Percentiles rank a stretch among this genome's conserved stretches.
phyloP scores from a whole-genome alignment of 2,888 invertebrate species.

The Tenthredo amoena region DNA sequence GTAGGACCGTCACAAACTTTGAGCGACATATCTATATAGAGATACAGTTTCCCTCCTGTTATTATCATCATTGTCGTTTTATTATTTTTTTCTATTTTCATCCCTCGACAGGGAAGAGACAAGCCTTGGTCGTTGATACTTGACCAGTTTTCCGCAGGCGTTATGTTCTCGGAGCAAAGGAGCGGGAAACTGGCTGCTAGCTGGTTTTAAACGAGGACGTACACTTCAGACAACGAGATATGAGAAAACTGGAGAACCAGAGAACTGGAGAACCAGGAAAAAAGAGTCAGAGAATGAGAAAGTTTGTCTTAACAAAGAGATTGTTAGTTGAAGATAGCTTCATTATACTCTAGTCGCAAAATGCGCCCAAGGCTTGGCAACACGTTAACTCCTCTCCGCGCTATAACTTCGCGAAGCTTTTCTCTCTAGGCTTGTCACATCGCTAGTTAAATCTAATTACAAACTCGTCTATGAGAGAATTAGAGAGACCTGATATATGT shows the following conservation, averaged over 20 bases:
- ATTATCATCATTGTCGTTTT: neutral
- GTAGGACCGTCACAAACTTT: neutral
- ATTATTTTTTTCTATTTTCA: neutral
- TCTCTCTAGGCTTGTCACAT: constrained; percentile 17
- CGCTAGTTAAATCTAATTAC: constrained; percentile 53
- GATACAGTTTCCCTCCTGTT: neutral
- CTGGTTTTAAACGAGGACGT: constrained; percentile 22
- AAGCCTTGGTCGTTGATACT: neutral
- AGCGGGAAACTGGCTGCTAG: neutral
- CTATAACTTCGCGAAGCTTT: neutral
- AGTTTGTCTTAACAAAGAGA: constrained; percentile 59
- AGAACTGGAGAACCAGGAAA: neutral
- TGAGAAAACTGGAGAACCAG: neutral
- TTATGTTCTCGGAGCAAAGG: neutral
- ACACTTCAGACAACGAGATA: neutral
- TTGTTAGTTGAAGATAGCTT: constrained; percentile 53
- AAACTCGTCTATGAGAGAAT: constrained; percentile 38
- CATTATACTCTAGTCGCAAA: constrained; percentile 52
- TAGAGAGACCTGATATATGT: constrained; percentile 21
- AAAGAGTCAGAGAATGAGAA: neutral
- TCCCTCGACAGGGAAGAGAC: neutral
- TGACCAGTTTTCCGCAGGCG: constrained; percentile 18
- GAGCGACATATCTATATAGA: neutral
- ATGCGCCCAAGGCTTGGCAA: constrained; percentile 28
- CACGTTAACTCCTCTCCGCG: constrained; percentile 19